phyloP scores from a whole-genome alignment of 2,888 invertebrate species.

The Zelleria hepariella region DNA sequence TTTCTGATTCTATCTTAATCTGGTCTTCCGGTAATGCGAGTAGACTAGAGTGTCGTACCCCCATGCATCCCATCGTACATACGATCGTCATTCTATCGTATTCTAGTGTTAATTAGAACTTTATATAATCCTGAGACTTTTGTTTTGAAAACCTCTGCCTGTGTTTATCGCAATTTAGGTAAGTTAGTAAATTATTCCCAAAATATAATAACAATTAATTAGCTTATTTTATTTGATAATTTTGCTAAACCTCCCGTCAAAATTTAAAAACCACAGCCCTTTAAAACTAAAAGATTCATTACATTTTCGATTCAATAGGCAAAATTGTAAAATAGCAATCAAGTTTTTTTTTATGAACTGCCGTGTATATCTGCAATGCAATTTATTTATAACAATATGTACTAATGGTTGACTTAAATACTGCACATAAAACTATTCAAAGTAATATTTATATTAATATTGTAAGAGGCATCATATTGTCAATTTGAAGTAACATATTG shows the following conservation, averaged over 20 bases:
- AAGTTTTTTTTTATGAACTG: slow-evolving; percentile 24
- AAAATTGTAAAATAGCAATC: background rate
- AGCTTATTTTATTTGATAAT: too few species aligned
- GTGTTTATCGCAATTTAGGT: background rate
- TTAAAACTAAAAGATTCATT: too few species aligned
- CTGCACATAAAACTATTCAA: background rate
- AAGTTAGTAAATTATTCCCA: background rate
- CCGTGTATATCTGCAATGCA: slow-evolving; percentile 61
- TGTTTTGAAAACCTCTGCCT: slow-evolving; percentile 8
- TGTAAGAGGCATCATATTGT: slow-evolving; percentile 13
- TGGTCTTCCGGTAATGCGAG: slow-evolving; percentile 36
- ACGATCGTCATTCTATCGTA: slow-evolving; percentile 18
- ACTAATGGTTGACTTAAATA: slow-evolving; percentile 53
- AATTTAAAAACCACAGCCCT: too few species aligned
- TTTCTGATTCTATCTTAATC: slow-evolving; percentile 21
- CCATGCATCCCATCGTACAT: slow-evolving; percentile 49
- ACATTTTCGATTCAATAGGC: too few species aligned
- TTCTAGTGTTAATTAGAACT: slow-evolving; percentile 14
- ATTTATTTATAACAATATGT: slow-evolving; percentile 45
- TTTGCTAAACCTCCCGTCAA: too few species aligned
- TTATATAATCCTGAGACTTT: slow-evolving; percentile 1
- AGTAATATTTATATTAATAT: too few species aligned
- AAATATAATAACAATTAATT: too few species aligned
- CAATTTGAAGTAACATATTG: slow-evolving; percentile 51
- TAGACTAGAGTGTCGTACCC: slow-evolving; percentile 43